phyloP scores from a whole-genome alignment of 2,888 invertebrate genomes.

The Cabera pusaria region DNA sequence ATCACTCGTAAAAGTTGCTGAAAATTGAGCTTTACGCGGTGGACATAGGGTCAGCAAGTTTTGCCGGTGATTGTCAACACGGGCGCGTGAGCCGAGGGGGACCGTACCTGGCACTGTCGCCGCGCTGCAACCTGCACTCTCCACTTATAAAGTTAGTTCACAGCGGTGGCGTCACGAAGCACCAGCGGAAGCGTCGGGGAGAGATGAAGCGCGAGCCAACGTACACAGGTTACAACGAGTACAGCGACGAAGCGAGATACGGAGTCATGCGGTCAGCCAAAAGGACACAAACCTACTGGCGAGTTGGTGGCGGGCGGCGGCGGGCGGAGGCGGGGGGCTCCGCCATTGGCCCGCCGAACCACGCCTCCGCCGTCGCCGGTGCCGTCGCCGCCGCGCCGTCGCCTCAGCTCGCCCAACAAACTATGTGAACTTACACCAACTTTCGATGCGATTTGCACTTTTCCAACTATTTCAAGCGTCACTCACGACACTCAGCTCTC shows the following conservation, averaged over 20 bases:
- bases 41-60: constrained; percentile 28
- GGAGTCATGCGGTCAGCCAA: constrained; percentile 85
- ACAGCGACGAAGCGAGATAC: constrained; percentile 82
- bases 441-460: constrained; percentile 48
- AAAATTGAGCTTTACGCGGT: constrained; percentile 19
- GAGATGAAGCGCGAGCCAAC: constrained; percentile 74
- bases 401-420: constrained; percentile 39
- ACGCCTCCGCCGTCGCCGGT: constrained; percentile 69
- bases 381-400: constrained; percentile 54
- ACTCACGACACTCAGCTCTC: constrained; percentile 29
- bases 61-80: constrained; percentile 43
- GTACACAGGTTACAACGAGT: constrained; percentile 76
- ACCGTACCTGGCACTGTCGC: constrained; percentile 72
- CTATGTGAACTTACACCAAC: constrained; percentile 52
- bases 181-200: constrained; percentile 66
- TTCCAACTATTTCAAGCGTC: constrained; percentile 45
- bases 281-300: constrained; percentile 84
- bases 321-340: constrained; percentile 67
- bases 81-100: constrained; percentile 48
- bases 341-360: constrained; percentile 77
- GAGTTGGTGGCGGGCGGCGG: constrained; percentile 67
- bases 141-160: constrained; percentile 66
- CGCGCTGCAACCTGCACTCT: constrained; percentile 64
- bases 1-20: constrained; percentile 26
- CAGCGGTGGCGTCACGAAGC: constrained; percentile 57